These are phyloP conservation scores for Nycticorax nycticorax DNA, from an alignment of 2,113 vertebrate genomes.

Conservation along the genomic window DNA sequence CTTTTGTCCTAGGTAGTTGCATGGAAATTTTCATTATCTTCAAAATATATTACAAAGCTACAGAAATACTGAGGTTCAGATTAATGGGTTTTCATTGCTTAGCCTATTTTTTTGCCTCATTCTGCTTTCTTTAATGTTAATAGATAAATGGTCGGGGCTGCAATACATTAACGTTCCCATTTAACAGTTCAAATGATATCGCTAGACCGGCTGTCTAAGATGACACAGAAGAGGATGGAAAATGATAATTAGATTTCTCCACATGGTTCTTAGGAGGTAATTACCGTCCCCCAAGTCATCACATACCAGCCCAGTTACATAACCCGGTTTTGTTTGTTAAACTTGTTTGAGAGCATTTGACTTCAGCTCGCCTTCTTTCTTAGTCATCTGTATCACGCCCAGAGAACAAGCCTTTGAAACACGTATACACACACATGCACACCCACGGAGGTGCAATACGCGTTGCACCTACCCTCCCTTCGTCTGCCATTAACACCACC, in stretches of 20 bases:
- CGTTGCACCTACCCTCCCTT: not conserved
- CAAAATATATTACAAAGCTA: not conserved
- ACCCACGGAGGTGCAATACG: not conserved
- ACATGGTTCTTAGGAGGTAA: not conserved
- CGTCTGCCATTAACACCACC: not conserved
- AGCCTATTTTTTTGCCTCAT: not conserved
- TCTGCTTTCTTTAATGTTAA: not conserved
- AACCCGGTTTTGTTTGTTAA: constrained; percentile 59
- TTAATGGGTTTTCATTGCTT: not conserved
- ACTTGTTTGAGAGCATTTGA: constrained; percentile 54
- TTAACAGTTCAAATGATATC: not conserved
- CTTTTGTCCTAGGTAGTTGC: not conserved
- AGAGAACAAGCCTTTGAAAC: not conserved
- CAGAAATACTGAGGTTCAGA: not conserved
- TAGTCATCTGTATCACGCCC: constrained; percentile 24
- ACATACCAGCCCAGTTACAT: constrained; percentile 34
- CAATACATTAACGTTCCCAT: not conserved
- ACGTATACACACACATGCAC: not conserved
- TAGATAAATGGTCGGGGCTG: not conserved
- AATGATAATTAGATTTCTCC: constrained; percentile 51
- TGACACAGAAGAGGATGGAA: constrained; percentile 10
- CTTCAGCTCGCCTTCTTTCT: not conserved
- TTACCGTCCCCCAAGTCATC: constrained; percentile 17
- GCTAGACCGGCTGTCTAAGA: not conserved
- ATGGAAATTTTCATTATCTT: not conserved